Base-by-base conservation (phyloP, 2,113 vertebrate species). In the Bambusicola thoracicus region DNA sequence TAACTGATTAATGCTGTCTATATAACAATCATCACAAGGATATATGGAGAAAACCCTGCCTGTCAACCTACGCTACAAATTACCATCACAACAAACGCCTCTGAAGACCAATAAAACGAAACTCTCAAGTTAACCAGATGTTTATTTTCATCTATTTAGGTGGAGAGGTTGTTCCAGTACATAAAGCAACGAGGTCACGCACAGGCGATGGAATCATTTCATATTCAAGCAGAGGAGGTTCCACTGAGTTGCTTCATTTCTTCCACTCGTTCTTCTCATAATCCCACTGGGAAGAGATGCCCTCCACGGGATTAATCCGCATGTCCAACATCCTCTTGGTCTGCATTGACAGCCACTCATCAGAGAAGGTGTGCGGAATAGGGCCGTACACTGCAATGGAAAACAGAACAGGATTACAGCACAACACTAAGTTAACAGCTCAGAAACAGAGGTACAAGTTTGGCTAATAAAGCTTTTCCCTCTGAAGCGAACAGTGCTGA, bases 181-280 rank as follows among this genome's bases (percentile, higher is more conserved):
- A 82, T 75, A 96, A 96, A 92, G 97, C 93, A 86, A 91, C 96
- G 97, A 98, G 96, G 98, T 97, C 96, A 96, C 79, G 20, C 78
- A 32, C 62, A 16, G 66, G 88, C 21, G 85, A 87, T 87, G 68
- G 90, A 96, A 93, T 95, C 85, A 44, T 92, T 94, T 76, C 34
- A 2, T 30, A 5, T 44, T 78, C 92, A 80, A 89, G 70, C n/a
- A 11, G 24, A 38, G 74, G n/a, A 14, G 58, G 59, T 48, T 79
- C 68, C 65, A 76, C 91, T 88, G 88, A 87, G 87, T 76, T 83
- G 63, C 16, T 97, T 98, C 97, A 99, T 69, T 99, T 99, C 97
- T 99, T 99, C 99, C 99, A 99, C 36, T 98, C 96, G 0, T 99
- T 99, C 94, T 99, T 99, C 74, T 99, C 98, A 48, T 98, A 99